Evolutionary conservation across 2,797 vertebrate genomes (phyloP).

Genomic region (Potorous gilbertii): DNA sequence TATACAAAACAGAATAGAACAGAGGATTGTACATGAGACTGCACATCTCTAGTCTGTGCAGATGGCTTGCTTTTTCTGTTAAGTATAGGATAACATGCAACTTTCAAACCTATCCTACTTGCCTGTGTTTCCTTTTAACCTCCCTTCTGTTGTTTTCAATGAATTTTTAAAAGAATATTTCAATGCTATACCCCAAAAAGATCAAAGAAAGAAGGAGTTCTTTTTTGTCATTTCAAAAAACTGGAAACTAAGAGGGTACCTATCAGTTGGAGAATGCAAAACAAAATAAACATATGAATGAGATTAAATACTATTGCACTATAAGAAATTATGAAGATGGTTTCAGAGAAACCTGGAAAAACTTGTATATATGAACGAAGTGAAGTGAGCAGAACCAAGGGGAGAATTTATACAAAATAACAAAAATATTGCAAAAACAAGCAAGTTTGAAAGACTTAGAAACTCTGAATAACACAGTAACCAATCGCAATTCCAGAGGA

Average conservation of each 20-base stretch:
- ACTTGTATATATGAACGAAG: too few relatives aligned
- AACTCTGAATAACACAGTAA: background rate
- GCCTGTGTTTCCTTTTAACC: background rate
- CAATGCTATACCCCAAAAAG: background rate
- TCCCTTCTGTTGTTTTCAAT: background rate
- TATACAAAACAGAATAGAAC: background rate
- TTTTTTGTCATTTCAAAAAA: too few relatives aligned
- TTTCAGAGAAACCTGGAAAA: too few relatives aligned
- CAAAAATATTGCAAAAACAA: background rate
- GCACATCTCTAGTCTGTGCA: background rate
- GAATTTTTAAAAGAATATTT: background rate
- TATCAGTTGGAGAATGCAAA: too few relatives aligned
- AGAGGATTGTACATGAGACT: background rate
- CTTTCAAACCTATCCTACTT: background rate
- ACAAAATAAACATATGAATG: too few relatives aligned
- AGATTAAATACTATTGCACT: too few relatives aligned
- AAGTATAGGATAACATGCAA: background rate
- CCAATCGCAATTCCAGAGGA: background rate
- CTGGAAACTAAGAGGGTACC: too few relatives aligned
- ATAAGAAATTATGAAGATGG: too few relatives aligned
- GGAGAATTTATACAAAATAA: background rate
- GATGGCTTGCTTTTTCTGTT: background rate
- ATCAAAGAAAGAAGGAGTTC: too few relatives aligned
- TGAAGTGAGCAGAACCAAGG: background rate
- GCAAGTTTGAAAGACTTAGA: background rate